These are phyloP conservation scores for Cyprinella venusta DNA, from an alignment of 2,797 vertebrate genomes.

Conservation along the genomic window DNA sequence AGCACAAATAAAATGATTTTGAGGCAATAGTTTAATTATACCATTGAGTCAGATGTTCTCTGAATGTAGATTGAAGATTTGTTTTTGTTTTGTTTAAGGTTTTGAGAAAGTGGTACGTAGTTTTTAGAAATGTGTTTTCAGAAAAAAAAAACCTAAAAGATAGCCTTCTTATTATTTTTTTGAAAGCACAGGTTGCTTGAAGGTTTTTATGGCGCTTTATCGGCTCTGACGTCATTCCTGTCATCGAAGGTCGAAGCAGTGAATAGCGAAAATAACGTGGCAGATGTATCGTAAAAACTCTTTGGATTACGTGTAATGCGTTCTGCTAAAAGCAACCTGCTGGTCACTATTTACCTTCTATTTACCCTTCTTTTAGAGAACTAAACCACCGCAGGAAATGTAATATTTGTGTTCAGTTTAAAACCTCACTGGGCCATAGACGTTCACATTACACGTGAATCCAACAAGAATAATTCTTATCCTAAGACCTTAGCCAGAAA, in stretches of 20 bases:
- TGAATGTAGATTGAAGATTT: too few species aligned
- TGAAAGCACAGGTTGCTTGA: not conserved
- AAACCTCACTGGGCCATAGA: not conserved
- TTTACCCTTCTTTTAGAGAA: conserved; percentile 2
- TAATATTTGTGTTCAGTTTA: conserved; percentile 6
- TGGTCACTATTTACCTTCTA: not conserved
- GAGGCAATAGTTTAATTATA: too few species aligned
- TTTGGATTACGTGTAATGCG: not conserved
- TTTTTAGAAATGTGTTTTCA: too few species aligned
- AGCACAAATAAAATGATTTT: too few species aligned
- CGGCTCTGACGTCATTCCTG: conserved; percentile 22
- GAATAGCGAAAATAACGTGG: conserved; percentile 28
- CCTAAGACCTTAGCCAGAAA: not conserved
- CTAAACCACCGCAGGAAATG: not conserved
- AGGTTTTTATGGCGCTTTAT: not conserved
- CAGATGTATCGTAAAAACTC: not conserved
- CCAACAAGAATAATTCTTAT: not conserved
- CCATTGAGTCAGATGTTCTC: too few species aligned
- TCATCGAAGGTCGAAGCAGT: conserved; percentile 34
- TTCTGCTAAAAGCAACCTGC: not conserved
- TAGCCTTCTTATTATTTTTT: too few species aligned
- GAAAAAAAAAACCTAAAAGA: too few species aligned
- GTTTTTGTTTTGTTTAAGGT: too few species aligned
- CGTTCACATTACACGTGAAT: not conserved
- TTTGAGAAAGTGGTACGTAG: too few species aligned